phyloP scores from a whole-genome alignment of 2,113 vertebrate genomes.

The Pseudopipra pipra region DNA sequence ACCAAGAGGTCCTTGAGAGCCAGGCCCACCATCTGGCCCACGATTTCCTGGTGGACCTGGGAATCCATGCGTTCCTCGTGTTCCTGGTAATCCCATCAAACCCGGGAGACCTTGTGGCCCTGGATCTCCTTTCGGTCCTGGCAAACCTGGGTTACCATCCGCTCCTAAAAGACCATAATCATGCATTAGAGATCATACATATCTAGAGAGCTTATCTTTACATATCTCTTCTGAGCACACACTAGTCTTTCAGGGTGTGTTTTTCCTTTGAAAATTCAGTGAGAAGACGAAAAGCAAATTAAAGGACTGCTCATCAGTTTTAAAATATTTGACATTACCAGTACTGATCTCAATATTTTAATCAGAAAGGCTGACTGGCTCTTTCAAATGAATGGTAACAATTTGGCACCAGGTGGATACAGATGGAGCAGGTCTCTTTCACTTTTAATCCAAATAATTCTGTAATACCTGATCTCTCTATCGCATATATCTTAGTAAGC shows the following conservation, averaged over 20 bases:
- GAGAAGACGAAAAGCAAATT: background rate
- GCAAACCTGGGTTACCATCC: conserved; percentile 83
- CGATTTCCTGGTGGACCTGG: conserved; percentile 80
- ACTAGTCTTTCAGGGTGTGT: background rate
- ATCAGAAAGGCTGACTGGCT: background rate
- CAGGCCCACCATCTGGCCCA: conserved; percentile 65
- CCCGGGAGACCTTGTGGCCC: conserved; percentile 78
- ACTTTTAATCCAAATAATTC: background rate
- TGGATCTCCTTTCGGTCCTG: conserved; percentile 82
- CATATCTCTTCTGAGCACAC: background rate
- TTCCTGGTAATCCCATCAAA: conserved; percentile 66
- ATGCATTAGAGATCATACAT: background rate
- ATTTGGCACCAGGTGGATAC: background rate
- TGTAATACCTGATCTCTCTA: background rate
- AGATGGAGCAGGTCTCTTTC: background rate
- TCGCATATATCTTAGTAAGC: background rate
- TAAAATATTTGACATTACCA: background rate
- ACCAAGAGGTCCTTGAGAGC: conserved; percentile 69
- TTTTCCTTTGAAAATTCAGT: background rate
- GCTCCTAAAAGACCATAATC: conserved; percentile 69
- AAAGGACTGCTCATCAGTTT: background rate
- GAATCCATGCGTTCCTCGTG: conserved; percentile 75
- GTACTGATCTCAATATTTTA: background rate
- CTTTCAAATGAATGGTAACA: background rate
- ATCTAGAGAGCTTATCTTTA: background rate